Conservation (phyloP, 2,888 invertebrate species). For the Troides aeacus region DNA sequence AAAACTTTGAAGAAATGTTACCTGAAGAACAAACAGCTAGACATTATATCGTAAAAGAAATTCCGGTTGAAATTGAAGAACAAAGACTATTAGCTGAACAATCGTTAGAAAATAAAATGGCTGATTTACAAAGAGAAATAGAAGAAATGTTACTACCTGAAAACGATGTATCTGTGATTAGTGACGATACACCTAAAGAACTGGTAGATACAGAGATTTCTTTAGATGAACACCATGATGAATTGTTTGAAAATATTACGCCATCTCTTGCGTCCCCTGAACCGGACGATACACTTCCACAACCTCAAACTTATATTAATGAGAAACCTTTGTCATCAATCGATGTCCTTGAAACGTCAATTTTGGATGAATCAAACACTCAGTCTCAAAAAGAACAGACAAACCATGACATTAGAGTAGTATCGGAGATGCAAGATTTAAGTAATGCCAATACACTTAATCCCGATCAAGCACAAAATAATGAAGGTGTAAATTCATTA, state of each 20-base stretch:
- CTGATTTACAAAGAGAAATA: slow-evolving; percentile 73
- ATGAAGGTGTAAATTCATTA: slow-evolving; percentile 29
- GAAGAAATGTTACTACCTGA: slow-evolving; percentile 73
- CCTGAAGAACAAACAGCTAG: slow-evolving; percentile 33
- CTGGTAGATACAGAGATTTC: slow-evolving; percentile 50
- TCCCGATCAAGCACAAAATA: not conserved
- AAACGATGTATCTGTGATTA: slow-evolving; percentile 65
- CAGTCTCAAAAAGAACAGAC: not conserved
- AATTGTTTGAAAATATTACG: slow-evolving; percentile 56
- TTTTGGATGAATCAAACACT: not conserved
- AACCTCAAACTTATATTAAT: slow-evolving; percentile 28
- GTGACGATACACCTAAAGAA: slow-evolving; percentile 61
- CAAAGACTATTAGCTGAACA: slow-evolving; percentile 60
- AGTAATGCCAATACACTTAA: not conserved
- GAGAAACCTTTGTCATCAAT: slow-evolving; percentile 6
- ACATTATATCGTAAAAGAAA: slow-evolving; percentile 32
- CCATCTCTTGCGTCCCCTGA: slow-evolving; percentile 63
- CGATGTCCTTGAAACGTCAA: not conserved
- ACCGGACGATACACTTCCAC: slow-evolving; percentile 45
- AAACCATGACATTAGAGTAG: not conserved
- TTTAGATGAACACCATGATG: slow-evolving; percentile 56
- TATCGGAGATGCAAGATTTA: not conserved
- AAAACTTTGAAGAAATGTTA: slow-evolving; percentile 32
- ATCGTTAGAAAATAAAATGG: slow-evolving; percentile 73
- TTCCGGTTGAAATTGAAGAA: slow-evolving; percentile 25